Percentiles rank a stretch among this genome's conserved stretches.
These are phyloP conservation scores for Drosophila aldrichi DNA, from an alignment of 2,888 invertebrate species.

Conservation along the genomic window DNA sequence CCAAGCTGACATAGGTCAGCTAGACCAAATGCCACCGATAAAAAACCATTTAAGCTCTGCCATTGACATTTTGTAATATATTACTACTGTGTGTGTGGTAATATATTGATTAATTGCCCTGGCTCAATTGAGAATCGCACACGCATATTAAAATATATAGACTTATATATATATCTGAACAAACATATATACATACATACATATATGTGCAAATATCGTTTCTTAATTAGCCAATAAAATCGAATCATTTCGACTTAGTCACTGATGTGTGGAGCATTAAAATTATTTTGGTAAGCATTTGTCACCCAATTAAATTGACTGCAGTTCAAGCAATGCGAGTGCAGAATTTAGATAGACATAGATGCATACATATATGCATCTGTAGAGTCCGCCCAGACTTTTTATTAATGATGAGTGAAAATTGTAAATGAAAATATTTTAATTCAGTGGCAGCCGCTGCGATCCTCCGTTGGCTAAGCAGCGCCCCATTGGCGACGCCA, in stretches of 20 bases:
- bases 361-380: neutral
- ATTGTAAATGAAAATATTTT: slow-evolving; percentile 67
- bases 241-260: slow-evolving; percentile 78
- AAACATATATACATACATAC: neutral
- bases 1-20: too few species aligned
- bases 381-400: slow-evolving; percentile 63
- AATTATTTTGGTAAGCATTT: slow-evolving; percentile 76
- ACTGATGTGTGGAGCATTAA: slow-evolving; percentile 77
- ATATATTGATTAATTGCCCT: slow-evolving; percentile 65
- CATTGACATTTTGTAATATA: slow-evolving; percentile 5
- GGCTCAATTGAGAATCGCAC: slow-evolving; percentile 71
- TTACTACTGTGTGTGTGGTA: slow-evolving; percentile 16
- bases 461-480: neutral
- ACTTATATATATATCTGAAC: neutral
- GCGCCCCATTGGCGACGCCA: slow-evolving; percentile 39
- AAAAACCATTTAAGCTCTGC: neutral
- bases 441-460: slow-evolving; percentile 26
- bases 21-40: too few species aligned
- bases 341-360: slow-evolving; percentile 28
- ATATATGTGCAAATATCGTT: slow-evolving; percentile 30
- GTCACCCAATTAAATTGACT: slow-evolving; percentile 79
- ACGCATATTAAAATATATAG: slow-evolving; percentile 49
- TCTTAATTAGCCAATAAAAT: slow-evolving; percentile 76
- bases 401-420: slow-evolving; percentile 78
- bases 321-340: slow-evolving; percentile 37